Conservation (phyloP, 2,888 invertebrate species). For the Philopedon plagiatum region DNA sequence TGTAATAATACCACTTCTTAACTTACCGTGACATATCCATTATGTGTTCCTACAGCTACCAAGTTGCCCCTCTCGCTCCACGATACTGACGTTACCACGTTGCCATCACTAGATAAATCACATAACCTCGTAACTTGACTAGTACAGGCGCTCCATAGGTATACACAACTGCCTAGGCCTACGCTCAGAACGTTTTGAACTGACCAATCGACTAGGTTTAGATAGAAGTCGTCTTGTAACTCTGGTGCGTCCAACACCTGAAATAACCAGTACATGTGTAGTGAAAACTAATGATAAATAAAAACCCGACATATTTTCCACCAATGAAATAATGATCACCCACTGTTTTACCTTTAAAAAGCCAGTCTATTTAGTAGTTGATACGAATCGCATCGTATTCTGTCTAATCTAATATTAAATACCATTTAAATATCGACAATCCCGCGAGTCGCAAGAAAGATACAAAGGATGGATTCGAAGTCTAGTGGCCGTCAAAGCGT, state of each 20-base stretch:
- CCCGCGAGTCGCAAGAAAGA: too few species aligned
- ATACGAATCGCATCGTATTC: too few species aligned
- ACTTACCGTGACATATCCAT: constrained; percentile 87
- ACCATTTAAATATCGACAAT: too few species aligned
- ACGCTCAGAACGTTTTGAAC: constrained; percentile 98
- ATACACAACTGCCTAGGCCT: constrained; percentile 97
- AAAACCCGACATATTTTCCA: too few species aligned
- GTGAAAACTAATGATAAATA: background rate
- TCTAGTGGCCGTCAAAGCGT: too few species aligned
- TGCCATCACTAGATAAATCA: constrained; percentile 93
- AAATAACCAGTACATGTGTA: background rate
- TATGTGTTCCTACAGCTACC: constrained; percentile 98
- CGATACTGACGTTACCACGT: constrained; percentile 97
- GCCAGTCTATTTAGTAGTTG: too few species aligned
- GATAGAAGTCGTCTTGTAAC: constrained; percentile 98
- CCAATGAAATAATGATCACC: too few species aligned
- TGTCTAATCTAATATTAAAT: too few species aligned
- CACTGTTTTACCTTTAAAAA: too few species aligned
- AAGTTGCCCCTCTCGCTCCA: constrained; percentile 98
- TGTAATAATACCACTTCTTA: too few species aligned
- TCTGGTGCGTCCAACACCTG: constrained; percentile 94
- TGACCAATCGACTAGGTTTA: constrained; percentile 99
- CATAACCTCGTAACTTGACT: constrained; percentile 96
- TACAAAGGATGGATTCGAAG: too few species aligned
- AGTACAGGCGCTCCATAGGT: constrained; percentile 99